These are phyloP conservation scores for Murina feae DNA, from an alignment of 2,113 vertebrate genomes.

Conservation along the genomic window DNA sequence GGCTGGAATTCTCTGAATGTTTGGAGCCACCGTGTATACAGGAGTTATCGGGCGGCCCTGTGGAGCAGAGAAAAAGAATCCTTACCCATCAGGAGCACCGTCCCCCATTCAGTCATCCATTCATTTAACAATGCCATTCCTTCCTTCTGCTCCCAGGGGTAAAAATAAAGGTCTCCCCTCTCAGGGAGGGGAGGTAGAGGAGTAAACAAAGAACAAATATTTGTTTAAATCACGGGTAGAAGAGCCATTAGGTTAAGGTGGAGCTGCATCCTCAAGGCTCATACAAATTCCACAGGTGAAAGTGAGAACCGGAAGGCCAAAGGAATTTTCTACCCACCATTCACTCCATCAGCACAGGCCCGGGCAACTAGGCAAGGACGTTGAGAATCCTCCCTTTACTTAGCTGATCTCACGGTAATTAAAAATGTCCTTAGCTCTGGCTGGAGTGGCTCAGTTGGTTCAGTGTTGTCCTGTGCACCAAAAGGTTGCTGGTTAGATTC, in stretches of 20 bases:
- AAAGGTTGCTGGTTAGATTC: too few species aligned
- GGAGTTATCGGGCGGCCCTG: conserved; percentile 97
- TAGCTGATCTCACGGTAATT: not conserved
- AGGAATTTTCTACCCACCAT: not conserved
- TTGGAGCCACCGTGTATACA: conserved; percentile 94
- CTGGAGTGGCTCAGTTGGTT: too few species aligned
- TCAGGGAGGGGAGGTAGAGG: not conserved
- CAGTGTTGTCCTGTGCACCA: too few species aligned
- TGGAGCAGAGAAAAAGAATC: not conserved
- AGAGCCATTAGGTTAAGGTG: not conserved
- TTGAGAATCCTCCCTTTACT: not conserved
- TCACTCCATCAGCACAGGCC: not conserved
- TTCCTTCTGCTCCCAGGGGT: not conserved
- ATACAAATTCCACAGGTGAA: not conserved
- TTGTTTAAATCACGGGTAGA: rapidly evolving
- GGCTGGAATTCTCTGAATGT: conserved; percentile 89
- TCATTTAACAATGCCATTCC: not conserved
- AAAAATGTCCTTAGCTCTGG: not conserved
- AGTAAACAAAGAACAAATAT: not conserved
- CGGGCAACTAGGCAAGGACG: not conserved
- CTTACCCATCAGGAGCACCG: not conserved
- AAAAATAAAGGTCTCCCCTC: not conserved
- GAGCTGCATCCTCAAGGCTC: not conserved
- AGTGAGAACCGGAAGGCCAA: not conserved
- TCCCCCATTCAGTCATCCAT: rapidly evolving